Percentiles rank a stretch among this genome's conserved stretches.
Conservation (phyloP, 1,140 invertebrate genomes). For the Probaryconus sp. region DNA sequence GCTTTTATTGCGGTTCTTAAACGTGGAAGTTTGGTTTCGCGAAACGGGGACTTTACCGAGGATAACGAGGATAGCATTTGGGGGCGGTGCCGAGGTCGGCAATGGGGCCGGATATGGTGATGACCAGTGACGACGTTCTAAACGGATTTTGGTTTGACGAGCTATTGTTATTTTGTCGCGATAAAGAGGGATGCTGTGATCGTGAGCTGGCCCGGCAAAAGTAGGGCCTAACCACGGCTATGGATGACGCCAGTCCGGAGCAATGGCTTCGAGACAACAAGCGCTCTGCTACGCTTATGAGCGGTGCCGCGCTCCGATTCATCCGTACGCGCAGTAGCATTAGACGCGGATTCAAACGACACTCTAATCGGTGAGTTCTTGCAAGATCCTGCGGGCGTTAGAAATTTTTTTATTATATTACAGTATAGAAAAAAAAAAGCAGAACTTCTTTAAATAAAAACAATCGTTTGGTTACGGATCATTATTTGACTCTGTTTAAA, state of each 20-base stretch:
- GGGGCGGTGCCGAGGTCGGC: slow-evolving; percentile 14
- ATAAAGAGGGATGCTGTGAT: slow-evolving; percentile 23
- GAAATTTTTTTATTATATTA: too few species aligned
- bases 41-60: slow-evolving; percentile 39
- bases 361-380: slow-evolving; percentile 71
- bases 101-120: slow-evolving; percentile 20
- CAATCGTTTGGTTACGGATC: too few species aligned
- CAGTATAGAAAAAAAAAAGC: too few species aligned
- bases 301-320: slow-evolving; percentile 70
- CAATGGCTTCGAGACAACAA: slow-evolving; percentile 71
- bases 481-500: too few species aligned
- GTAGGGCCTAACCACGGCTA: too few species aligned
- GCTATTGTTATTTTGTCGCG: slow-evolving; percentile 33
- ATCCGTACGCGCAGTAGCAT: slow-evolving; percentile 73
- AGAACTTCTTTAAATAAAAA: too few species aligned
- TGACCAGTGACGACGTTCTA: slow-evolving; percentile 4
- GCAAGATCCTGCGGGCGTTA: too few species aligned
- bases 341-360: slow-evolving; percentile 69
- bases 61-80: slow-evolving; percentile 19
- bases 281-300: slow-evolving; percentile 59
- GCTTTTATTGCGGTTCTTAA: slow-evolving; percentile 68
- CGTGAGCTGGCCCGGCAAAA: too few species aligned
- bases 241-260: slow-evolving; percentile 69
- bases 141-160: too few species aligned
- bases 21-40: too few species aligned